Evolutionary conservation across 2,888 invertebrate species (phyloP).

Genomic region (Andrena dorsata): DNA sequence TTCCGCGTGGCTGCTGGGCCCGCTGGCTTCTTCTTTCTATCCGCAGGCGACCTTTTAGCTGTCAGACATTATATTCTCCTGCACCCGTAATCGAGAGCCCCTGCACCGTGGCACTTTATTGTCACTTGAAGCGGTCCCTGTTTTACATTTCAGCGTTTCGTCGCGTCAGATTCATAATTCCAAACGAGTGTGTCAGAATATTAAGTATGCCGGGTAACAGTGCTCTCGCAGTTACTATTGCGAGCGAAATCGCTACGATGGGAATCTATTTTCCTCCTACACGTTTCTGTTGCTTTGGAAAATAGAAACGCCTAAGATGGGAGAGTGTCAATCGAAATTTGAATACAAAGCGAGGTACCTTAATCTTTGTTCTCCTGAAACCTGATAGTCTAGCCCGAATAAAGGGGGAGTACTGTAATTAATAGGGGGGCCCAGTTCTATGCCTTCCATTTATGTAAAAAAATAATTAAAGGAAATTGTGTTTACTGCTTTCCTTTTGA

Average conservation of each 20-base stretch:
- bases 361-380: too few species aligned
- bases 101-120: conserved; percentile 9
- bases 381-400: too few species aligned
- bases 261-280: neutral
- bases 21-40: conserved; percentile 44
- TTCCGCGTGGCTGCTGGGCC: conserved; percentile 33
- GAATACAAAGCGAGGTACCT: too few species aligned
- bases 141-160: neutral
- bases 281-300: too few species aligned
- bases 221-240: neutral
- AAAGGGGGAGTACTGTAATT: too few species aligned
- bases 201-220: neutral
- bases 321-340: too few species aligned
- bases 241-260: neutral
- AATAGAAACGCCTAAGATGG: too few species aligned
- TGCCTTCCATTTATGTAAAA: too few species aligned
- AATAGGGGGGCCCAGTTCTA: too few species aligned
- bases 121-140: conserved; percentile 4
- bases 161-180: neutral
- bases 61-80: conserved; percentile 43
- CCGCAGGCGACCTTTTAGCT: conserved; percentile 51
- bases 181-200: neutral
- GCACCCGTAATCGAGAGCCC: conserved; percentile 5
- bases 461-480: too few species aligned
- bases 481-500: too few species aligned